A percentile compares a stretch with the other conserved stretches of the same genome.
phyloP scores from a whole-genome alignment of 2,888 invertebrate genomes.

The Cataglyphis rosenhaueri region DNA sequence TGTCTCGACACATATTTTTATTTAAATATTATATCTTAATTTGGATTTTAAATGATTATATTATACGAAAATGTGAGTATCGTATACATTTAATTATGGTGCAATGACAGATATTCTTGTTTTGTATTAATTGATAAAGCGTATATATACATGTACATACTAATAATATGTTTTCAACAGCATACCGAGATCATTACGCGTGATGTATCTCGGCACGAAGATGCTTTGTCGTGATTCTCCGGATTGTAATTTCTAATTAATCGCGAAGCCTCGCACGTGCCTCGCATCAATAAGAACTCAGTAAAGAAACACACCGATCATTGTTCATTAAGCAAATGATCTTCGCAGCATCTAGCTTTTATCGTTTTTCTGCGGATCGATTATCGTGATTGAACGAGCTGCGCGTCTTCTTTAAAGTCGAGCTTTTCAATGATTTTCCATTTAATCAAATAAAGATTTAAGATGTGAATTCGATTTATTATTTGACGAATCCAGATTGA shows the following conservation, averaged over 20 bases:
- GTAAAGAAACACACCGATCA: conserved; percentile 65
- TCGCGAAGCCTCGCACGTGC: conserved; percentile 67
- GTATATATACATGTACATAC: not conserved
- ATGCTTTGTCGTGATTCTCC: conserved; percentile 59
- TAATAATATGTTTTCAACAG: conserved; percentile 6
- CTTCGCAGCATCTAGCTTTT: conserved; percentile 55
- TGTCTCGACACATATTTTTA: not conserved
- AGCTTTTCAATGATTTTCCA: not conserved
- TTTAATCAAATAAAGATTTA: not conserved
- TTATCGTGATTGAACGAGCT: conserved; percentile 61
- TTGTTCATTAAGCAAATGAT: conserved; percentile 66
- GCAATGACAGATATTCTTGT: conserved; percentile 6
- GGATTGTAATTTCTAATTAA: conserved; percentile 59
- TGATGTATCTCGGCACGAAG: not conserved
- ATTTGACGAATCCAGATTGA: not conserved
- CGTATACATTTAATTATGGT: not conserved
- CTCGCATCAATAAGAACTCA: conserved; percentile 65
- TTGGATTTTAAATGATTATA: not conserved
- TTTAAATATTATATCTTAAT: not conserved
- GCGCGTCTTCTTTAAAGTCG: not conserved
- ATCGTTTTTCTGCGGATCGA: conserved; percentile 63
- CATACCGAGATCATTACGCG: conserved; percentile 25
- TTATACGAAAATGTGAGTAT: not conserved
- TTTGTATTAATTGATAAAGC: not conserved
- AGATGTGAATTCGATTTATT: not conserved